These are phyloP conservation scores for Lasius platythorax DNA, from an alignment of 2,888 invertebrate genomes.

Conservation along the genomic window DNA sequence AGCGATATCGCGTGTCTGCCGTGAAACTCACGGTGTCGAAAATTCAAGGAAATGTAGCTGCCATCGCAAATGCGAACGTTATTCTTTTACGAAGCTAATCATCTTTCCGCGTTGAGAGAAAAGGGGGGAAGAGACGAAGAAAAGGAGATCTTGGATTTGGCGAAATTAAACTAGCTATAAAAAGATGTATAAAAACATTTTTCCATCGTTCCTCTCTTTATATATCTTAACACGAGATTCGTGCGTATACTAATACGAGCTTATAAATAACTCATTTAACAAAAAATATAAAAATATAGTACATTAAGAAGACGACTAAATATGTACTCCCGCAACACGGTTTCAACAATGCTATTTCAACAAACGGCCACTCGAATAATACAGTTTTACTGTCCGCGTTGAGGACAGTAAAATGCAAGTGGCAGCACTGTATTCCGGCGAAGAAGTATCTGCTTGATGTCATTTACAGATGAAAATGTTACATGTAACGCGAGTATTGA, in stretches of 20 bases:
- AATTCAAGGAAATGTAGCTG: slow-evolving; percentile 38
- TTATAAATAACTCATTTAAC: slow-evolving; percentile 17
- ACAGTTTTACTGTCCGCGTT: slow-evolving; percentile 30
- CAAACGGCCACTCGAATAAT: slow-evolving; percentile 49
- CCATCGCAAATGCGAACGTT: slow-evolving; percentile 24
- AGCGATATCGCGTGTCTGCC: slow-evolving; percentile 60
- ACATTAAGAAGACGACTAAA: slow-evolving; percentile 15
- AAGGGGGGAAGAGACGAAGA: not conserved
- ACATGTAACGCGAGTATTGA: slow-evolving; percentile 59
- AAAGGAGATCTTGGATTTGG: not conserved
- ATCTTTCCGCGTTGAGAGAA: slow-evolving; percentile 5
- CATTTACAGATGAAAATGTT: slow-evolving; percentile 63
- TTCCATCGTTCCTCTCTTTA: not conserved
- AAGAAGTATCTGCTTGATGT: slow-evolving; percentile 52
- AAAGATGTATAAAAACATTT: not conserved
- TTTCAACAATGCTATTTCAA: slow-evolving; percentile 34
- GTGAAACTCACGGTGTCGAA: slow-evolving; percentile 33
- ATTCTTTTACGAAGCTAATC: slow-evolving; percentile 49
- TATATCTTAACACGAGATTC: slow-evolving; percentile 10
- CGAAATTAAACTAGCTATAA: slow-evolving; percentile 22
- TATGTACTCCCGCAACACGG: not conserved
- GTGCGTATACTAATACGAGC: not conserved
- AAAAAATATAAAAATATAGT: slow-evolving; percentile 5
- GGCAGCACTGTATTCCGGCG: slow-evolving; percentile 46
- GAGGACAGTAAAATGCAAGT: slow-evolving; percentile 50